Evolutionary conservation across 2,888 invertebrate species (phyloP).

Genomic region (Pteria penguin): DNA sequence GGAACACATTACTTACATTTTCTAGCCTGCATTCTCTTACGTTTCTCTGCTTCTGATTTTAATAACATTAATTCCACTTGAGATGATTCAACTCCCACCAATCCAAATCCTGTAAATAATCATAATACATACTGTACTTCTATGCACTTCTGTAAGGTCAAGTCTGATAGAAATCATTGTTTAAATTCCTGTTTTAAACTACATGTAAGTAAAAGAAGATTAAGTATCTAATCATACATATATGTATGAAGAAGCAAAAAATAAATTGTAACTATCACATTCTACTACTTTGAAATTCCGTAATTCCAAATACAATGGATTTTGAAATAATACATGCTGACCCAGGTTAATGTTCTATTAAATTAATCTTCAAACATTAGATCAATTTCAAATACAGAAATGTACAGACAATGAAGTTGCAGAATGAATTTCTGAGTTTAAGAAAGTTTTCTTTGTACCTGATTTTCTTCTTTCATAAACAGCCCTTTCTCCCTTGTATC

Average conservation of each 20-base stretch:
- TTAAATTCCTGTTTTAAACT: too few species aligned
- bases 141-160: too few species aligned
- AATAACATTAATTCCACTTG: conserved; percentile 40
- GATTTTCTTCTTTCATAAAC: conserved; percentile 62
- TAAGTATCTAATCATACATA: too few species aligned
- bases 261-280: too few species aligned
- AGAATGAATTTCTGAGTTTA: neutral
- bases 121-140: too few species aligned
- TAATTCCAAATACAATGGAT: too few species aligned
- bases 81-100: conserved; percentile 57
- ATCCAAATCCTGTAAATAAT: conserved; percentile 45
- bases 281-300: too few species aligned
- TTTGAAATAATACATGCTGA: too few species aligned
- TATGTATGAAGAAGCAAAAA: too few species aligned
- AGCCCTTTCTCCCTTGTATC: conserved; percentile 67
- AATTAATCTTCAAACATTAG: neutral
- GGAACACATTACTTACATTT: conserved; percentile 34
- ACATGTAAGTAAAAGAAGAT: too few species aligned
- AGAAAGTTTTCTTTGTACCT: conserved; percentile 62
- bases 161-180: too few species aligned
- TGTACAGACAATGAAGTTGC: neutral
- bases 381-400: neutral
- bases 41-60: conserved; percentile 46
- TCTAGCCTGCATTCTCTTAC: conserved; percentile 30
- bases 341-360: too few species aligned